Evolutionary conservation across 92 coral and sea anemone species (phyloP), one percentile per base, ranked within the genome.

Genomic region (Siderastrea siderea): DNA sequence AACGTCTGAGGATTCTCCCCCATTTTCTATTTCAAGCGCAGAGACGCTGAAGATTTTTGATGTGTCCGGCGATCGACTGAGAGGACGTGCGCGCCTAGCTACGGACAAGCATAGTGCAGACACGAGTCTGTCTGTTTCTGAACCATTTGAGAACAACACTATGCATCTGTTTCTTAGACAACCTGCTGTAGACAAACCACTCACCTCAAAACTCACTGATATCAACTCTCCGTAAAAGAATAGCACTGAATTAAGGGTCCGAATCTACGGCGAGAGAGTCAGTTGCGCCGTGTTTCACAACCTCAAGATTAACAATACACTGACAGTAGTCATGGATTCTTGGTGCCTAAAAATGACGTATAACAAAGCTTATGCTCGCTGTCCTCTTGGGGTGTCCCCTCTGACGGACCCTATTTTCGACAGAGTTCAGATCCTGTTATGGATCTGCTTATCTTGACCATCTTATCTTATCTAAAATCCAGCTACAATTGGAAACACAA

Each of bases 391-490:
- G 13, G 47, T 68, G 73, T 44, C 17, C 48, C 45, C 16, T 55
- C 60, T 17, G 4, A 17, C 17, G 15, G 63, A 47, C 3, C 16
- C 72, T 58, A 47, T 45, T 10, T 63, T 64, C 38, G 71, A 67
- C 47, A 65, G 16, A 3, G 53, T 64, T 5, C 15, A 64, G 58
- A 79, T 48, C 83, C 49, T 64, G 61, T 68, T 81, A 54, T 81
- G 47, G 44, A 81, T 81, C 86, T n/a, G 43, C 52, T 81, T 81
- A 82, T 70, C 38, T 75, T 38, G 16, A 75, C 44, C 80, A 38
- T n/a, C 75, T 81, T 81, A 70, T 82, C 86, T 58, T 44, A 55
- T 81, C 85, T 53, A 38, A 55, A 82, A 82, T 46, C 44, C 76
- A 82, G 67, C 83, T 46, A 14, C 67, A 64, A 60, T 15, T 15